These are phyloP conservation scores for Edolisoma coerulescens DNA, from an alignment of 2,113 vertebrate species.

Conservation along the genomic window DNA sequence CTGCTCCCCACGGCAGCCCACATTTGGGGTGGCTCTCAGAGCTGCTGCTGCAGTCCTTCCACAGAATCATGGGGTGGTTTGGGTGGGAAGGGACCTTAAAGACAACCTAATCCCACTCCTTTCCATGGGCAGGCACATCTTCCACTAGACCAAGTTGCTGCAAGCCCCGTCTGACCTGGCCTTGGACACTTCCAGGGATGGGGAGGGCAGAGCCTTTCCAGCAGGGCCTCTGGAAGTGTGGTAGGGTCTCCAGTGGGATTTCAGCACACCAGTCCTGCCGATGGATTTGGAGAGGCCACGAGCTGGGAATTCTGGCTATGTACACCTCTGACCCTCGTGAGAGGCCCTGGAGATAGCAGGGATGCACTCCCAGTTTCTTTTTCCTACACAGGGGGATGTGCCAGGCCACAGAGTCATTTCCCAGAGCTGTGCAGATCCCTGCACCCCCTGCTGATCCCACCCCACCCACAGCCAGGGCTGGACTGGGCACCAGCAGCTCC, in stretches of 20 bases:
- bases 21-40: neutral
- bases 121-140: neutral
- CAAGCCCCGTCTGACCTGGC: fast-evolving
- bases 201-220: neutral
- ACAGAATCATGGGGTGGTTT: neutral
- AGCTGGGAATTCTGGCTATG: neutral
- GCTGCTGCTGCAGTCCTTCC: too few relatives aligned
- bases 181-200: neutral
- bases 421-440: neutral
- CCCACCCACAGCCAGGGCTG: neutral
- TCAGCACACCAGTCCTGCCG: neutral
- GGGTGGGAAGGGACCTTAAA: neutral
- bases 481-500: neutral
- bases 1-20: neutral
- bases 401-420: neutral
- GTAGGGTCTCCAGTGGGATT: fast-evolving
- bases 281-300: fast-evolving
- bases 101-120: neutral
- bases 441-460: neutral
- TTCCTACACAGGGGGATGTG: neutral
- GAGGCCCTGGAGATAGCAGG: neutral
- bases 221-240: fast-evolving
- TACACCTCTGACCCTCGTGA: fast-evolving
- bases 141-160: neutral
- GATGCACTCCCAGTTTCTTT: neutral